Base-by-base conservation (phyloP, 2,888 invertebrate species). In the Yponomeuta cagnagella region DNA sequence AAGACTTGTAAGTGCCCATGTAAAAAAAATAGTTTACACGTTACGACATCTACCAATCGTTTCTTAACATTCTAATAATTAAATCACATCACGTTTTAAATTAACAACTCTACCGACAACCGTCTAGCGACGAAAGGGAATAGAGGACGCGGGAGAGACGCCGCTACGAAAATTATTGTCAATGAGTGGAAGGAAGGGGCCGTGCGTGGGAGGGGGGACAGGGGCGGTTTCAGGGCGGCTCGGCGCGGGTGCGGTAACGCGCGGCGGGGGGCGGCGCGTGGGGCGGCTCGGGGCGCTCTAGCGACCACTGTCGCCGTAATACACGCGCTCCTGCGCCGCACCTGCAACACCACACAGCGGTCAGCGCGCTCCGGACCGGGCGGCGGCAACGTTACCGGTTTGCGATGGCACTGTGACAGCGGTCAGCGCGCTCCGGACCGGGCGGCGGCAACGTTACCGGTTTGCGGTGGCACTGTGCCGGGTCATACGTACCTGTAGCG, bases 401-500 rank as follows among this genome's bases (percentile, higher is more conserved):
- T 52, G 48, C 52, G 10, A n/a, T 9, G 95, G 95, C 77, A 95
- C 94, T 33, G 95, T 88, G 80, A 6, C 43, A 43, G 43, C 43
- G 43, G 43, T 43, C 43, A 43, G 43, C 43, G 8, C 43, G 9
- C 43, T 37, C 37, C 37, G 37, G 5, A 5, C 37, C 37, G 37
- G 23, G 23, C 23, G 23, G 23, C 23, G 23, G 23, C 23, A 23
- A 23, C 23, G 23, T 23, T 5, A 37, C 5, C 37, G 37, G 5
- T 37, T 2, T 52, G 48, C 52, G 10, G 31, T 9, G 95, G 95
- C 77, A 95, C 94, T 33, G 95, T 88, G 80, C 95, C 15, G 33
- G 64, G n/a, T 65, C 33, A 31, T 37, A 10, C 43, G 8, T 10
- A 95, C 82, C 95, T 94, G 85, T 96, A 96, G 75, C 96, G 95